phyloP scores from a whole-genome alignment of 2,113 vertebrate genomes.

The Nerophis ophidion region DNA sequence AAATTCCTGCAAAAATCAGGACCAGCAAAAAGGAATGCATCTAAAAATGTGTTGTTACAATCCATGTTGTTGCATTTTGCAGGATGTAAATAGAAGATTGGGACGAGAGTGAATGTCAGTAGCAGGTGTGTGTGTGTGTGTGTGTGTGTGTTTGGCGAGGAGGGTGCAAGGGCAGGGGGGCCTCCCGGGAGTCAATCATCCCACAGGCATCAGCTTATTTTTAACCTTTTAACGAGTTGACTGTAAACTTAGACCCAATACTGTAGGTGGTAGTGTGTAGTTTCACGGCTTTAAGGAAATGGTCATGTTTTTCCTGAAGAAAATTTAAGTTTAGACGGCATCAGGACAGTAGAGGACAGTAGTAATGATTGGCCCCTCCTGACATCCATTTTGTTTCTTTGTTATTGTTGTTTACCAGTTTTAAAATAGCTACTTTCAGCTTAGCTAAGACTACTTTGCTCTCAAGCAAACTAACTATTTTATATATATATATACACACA shows the following conservation, averaged over 20 bases:
- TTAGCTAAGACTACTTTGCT: too few species aligned
- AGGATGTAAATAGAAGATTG: slow-evolving; percentile 2
- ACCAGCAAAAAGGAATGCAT: not conserved
- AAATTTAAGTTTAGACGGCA: too few species aligned
- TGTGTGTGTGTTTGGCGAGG: slow-evolving; percentile 11
- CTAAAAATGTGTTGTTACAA: too few species aligned
- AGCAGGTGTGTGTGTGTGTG: slow-evolving; percentile 41
- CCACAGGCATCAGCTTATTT: slow-evolving; percentile 67
- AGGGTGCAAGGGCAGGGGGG: not conserved
- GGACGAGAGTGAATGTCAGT: slow-evolving; percentile 42
- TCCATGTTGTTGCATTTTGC: not conserved
- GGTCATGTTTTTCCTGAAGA: too few species aligned
- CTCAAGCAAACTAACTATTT: too few species aligned
- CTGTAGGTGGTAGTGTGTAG: slow-evolving; percentile 21
- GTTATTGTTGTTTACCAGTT: too few species aligned
- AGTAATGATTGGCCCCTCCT: too few species aligned
- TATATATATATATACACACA: too few species aligned
- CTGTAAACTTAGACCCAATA: slow-evolving; percentile 59
- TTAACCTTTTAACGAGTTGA: slow-evolving; percentile 70
- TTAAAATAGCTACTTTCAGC: too few species aligned
- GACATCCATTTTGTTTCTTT: too few species aligned
- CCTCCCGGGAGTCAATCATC: slow-evolving; percentile 42
- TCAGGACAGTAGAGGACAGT: too few species aligned
- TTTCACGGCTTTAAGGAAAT: slow-evolving; percentile 1
- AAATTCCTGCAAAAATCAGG: too few species aligned